phyloP scores from a whole-genome alignment of 2,888 invertebrate species.

The Pristionchus japonicus region DNA sequence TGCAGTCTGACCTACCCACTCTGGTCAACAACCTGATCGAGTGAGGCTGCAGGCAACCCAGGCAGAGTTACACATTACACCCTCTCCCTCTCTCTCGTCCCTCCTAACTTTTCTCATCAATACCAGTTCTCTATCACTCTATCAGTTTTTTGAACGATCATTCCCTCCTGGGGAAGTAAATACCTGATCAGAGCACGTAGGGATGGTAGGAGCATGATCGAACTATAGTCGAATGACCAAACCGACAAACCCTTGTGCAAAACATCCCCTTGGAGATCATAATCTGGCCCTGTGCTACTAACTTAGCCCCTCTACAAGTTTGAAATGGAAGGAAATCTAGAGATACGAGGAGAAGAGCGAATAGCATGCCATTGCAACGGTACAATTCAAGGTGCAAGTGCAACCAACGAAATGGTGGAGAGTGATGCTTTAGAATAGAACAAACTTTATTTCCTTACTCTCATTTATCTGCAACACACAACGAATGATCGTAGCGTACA shows the following conservation, averaged over 20 bases:
- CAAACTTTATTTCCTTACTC: background rate
- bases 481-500: conserved; percentile 1
- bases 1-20: background rate
- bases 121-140: conserved; percentile 19
- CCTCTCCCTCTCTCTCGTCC: background rate
- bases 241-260: background rate
- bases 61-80: conserved; percentile 32
- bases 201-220: background rate
- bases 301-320: background rate
- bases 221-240: conserved; percentile 1
- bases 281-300: conserved; percentile 12
- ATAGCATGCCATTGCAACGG: background rate
- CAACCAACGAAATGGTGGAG: background rate
- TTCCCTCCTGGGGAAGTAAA: background rate
- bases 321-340: background rate
- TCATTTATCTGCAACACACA: conserved; percentile 35
- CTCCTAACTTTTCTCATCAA: conserved; percentile 3
- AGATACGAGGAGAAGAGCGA: background rate
- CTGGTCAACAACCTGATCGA: background rate
- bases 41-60: conserved; percentile 12
- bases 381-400: background rate
- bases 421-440: background rate
- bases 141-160: background rate
- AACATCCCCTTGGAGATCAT: conserved; percentile 1
- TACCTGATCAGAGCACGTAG: background rate